Conservation (phyloP, 1,140 invertebrate species). For the Drosophila cardini region DNA sequence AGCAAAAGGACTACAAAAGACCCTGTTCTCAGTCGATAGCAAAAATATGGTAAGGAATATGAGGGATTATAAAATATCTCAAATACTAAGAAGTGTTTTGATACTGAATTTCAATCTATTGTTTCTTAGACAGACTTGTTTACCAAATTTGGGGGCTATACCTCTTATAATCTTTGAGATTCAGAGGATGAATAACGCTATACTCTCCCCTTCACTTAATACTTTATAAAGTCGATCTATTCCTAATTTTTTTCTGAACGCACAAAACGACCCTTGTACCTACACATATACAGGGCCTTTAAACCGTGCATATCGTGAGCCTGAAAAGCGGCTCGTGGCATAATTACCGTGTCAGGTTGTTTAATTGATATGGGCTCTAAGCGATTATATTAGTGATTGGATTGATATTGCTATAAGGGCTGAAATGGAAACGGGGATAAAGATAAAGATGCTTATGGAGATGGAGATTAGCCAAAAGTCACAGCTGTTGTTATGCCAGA, state of each 20-base stretch:
- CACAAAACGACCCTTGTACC: no score
- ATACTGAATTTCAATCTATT: no score
- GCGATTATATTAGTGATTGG: constrained; percentile 16
- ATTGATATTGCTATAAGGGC: not conserved
- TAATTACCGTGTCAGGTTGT: constrained; percentile 76
- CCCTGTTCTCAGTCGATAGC: no score
- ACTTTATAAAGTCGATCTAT: no score
- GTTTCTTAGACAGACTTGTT: no score
- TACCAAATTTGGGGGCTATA: no score
- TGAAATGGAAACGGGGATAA: not conserved
- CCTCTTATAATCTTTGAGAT: no score
- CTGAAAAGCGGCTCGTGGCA: constrained; percentile 45
- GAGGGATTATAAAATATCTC: not conserved
- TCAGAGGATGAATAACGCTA: no score
- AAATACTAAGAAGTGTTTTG: no score
- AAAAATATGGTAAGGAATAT: no score
- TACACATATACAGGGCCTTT: not conserved
- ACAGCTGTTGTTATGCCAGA: not conserved
- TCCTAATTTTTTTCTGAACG: no score
- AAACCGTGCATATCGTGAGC: constrained; percentile 32
- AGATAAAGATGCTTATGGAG: not conserved
- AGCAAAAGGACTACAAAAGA: not conserved
- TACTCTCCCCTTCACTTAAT: no score
- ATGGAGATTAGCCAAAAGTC: not conserved
- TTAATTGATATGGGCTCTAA: constrained; percentile 64